These are phyloP conservation scores for Scaptomyza montana DNA, from an alignment of 1,140 invertebrate genomes.

Conservation along the genomic window DNA sequence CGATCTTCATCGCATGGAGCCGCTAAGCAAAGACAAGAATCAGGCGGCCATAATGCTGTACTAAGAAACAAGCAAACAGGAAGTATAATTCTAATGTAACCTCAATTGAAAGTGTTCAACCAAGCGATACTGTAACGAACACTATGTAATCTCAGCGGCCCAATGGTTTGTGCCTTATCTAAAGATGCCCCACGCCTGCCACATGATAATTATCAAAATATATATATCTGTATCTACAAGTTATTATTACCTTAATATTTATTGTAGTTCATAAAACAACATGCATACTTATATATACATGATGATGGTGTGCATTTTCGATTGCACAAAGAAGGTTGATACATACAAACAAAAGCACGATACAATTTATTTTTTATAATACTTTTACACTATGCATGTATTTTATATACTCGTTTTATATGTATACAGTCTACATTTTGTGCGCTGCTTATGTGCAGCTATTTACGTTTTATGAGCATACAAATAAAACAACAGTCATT, in stretches of 20 bases:
- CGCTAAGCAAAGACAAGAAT: slow-evolving; percentile 71
- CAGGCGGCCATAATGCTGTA: slow-evolving; percentile 81
- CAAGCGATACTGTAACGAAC: slow-evolving; percentile 25
- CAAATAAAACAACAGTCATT: slow-evolving; percentile 71
- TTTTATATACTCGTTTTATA: slow-evolving; percentile 46
- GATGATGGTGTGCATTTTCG: slow-evolving; percentile 41
- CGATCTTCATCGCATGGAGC: slow-evolving; percentile 65
- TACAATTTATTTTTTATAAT: slow-evolving; percentile 25
- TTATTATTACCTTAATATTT: slow-evolving; percentile 15
- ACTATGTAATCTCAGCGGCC: slow-evolving; percentile 63
- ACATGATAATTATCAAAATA: slow-evolving; percentile 38
- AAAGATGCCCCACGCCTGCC: slow-evolving; percentile 64
- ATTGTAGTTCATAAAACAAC: slow-evolving; percentile 26
- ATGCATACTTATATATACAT: slow-evolving; percentile 1
- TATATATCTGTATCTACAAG: slow-evolving; percentile 14
- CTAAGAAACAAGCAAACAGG: slow-evolving; percentile 30
- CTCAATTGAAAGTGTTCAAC: slow-evolving; percentile 51
- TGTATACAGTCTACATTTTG: slow-evolving; percentile 5
- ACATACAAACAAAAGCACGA: slow-evolving; percentile 30
- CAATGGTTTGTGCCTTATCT: slow-evolving; percentile 66
- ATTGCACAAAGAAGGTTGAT: slow-evolving; percentile 33
- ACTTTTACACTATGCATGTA: slow-evolving; percentile 30
- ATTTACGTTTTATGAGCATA: slow-evolving; percentile 48
- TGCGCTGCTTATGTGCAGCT: slow-evolving; percentile 20
- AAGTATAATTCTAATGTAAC: slow-evolving; percentile 41